Evolutionary conservation across 2,113 vertebrate genomes (phyloP), one percentile per base, ranked within the genome.

Genomic region (Aleadryas rufinucha): DNA sequence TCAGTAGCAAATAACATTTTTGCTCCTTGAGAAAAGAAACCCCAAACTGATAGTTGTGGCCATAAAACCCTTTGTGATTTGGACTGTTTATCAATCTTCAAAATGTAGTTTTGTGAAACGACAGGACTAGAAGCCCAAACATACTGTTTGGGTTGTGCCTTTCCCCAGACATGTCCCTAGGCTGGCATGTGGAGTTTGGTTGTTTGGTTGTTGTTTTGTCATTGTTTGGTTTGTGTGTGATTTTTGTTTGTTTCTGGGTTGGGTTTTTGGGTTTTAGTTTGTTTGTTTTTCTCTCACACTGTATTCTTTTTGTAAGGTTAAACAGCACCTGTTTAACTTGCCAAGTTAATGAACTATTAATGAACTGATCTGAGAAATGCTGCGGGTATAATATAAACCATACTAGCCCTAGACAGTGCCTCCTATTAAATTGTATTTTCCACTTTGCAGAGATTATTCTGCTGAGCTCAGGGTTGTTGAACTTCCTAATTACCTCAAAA

Each of bases 381-480:
- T 31, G 13, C 49, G 44, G 70, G 6, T 69, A 54, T 78, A 63
- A 60, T 56, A 59, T 41, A 75, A 94, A 89, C 26, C 47, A 11
- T 39, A 14, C 17, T 28, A 45, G 27, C 71, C 35, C 33, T 52
- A 69, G 65, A 83, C 11, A 44, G 37, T 63, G 50, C 69, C 45
- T 79, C 30, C 3, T 52, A 39, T 52, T 69, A 74, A 89, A 31
- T 18, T 20, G 13, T 56, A 4, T 68, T 53, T 88, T 78, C 75
- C 37, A 24, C 41, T 82, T 64, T 53, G 31, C 42, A 9, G 31
- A 57, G 37, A 19, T 64, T 33, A 39, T 50, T 70, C 54, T 89
- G 82, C 91, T 87, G 75, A 81, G 80, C 50, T 97, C 44, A 87
- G 78, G 72, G 91, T 72, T 90, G 84, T 35, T 93, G 57, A 72